Evolutionary conservation across 1,140 invertebrate species (phyloP), one percentile per base, ranked within the genome.

Genomic region (Drosophila novamexicana): DNA sequence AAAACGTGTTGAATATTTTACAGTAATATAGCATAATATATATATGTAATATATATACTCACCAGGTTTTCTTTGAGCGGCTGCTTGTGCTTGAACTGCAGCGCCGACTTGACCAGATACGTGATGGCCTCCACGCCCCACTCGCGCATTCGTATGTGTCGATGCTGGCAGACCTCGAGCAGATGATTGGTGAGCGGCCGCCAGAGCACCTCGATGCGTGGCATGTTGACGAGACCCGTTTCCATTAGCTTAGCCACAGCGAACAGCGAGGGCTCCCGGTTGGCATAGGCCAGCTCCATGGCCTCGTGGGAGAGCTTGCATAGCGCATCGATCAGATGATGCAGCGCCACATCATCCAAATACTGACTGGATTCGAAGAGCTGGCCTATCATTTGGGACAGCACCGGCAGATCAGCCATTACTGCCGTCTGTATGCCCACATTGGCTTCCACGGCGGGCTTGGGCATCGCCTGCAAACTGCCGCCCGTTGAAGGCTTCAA

Each of bases 121-220:
- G 98, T 99, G 14, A 99, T 96, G 2, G 98, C 98, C 93, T 99
- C 98, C 1, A 98, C 98, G 6, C 98, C 98, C 98, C 98, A 99
- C 93, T 98, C 98, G 37, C 98, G 94, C 97, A 99, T 98, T 66
- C 97, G 94, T 61, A 97, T 96, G 83, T 99, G 97, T 0, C 98
- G 97, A 94, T 99, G 98, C 89, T 97, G 97, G 91, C 98, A 99
- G 34, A 99, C 98, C 94, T 99, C 98, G 14, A 99, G 91, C 18
- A 99, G 93, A 94, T 99, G 98, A 92, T 97, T 98, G 0, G 98
- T 99, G n/a, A 99, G 94, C 7, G 98, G 98, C 79, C 96, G 95
- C 98, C 98, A 99, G 50, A 99, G 94, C 6, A 99, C 97, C 92
- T 99, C 97, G 32, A 99, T 97, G 47, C 98, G 94, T 44, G 96